Conservation (phyloP, 2,113 vertebrate species). For the Eleginops maclovinus region DNA sequence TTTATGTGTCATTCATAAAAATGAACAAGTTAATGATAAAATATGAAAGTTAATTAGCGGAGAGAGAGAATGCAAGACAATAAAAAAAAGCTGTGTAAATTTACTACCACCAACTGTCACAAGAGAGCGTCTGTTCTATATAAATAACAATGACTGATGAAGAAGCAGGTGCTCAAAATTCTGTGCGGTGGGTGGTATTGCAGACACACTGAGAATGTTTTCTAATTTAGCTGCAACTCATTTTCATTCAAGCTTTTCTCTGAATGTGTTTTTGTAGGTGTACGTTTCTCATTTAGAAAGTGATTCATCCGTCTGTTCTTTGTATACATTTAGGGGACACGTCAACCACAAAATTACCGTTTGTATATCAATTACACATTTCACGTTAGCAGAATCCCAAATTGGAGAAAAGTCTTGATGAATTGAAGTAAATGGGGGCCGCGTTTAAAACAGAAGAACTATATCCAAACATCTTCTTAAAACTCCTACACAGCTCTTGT, state of each 20-base stretch:
- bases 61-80: background rate
- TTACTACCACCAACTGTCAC: slow-evolving; percentile 13
- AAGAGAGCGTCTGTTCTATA: background rate
- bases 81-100: slow-evolving; percentile 25
- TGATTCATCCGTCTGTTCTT: background rate
- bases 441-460: no score
- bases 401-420: no score
- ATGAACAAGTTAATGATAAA: slow-evolving; percentile 14
- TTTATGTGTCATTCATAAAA: slow-evolving; percentile 13
- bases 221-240: background rate
- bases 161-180: slow-evolving; percentile 7
- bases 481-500: no score
- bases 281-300: background rate
- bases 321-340: background rate
- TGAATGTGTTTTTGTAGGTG: background rate
- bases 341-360: background rate
- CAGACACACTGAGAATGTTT: slow-evolving; percentile 3
- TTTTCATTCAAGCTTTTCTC: background rate
- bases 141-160: slow-evolving; percentile 11
- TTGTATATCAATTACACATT: no score
- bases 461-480: no score
- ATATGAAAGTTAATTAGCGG: slow-evolving; percentile 1
- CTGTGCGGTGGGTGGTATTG: background rate
- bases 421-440: no score
- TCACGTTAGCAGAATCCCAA: background rate